A percentile compares a stretch with the other conserved stretches of the same genome.
phyloP scores from a whole-genome alignment of 2,888 invertebrate species.

The Melanostoma mellinum region DNA sequence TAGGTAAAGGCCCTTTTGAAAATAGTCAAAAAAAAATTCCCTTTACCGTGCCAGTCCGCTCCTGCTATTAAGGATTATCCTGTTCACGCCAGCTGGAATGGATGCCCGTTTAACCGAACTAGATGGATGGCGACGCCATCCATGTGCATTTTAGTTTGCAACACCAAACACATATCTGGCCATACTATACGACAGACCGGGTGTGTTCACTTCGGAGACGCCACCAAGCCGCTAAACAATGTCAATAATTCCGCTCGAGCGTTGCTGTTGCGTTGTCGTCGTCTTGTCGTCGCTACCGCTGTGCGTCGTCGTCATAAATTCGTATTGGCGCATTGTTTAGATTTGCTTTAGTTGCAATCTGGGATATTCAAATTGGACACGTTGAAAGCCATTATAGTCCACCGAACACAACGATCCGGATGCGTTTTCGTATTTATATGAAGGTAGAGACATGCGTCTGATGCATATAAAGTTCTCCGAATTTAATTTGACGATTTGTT shows the following conservation, averaged over 20 bases:
- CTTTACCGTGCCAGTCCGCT: not conserved
- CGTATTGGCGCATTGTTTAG: constrained; percentile 64
- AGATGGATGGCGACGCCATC: constrained; percentile 72
- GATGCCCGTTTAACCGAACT: constrained; percentile 45
- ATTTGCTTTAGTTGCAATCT: constrained; percentile 24
- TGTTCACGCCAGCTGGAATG: constrained; percentile 39
- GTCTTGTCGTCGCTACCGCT: constrained; percentile 33
- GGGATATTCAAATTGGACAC: constrained; percentile 54
- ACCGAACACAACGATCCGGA: constrained; percentile 32
- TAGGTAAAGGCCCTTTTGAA: no score
- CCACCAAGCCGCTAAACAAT: constrained; percentile 70
- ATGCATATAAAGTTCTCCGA: constrained; percentile 32
- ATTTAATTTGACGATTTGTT: constrained; percentile 68
- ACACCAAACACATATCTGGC: constrained; percentile 76
- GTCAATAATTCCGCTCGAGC: constrained; percentile 62
- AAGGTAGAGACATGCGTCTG: not conserved
- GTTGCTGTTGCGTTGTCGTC: constrained; percentile 37
- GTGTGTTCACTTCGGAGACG: constrained; percentile 50
- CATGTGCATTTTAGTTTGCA: constrained; percentile 69
- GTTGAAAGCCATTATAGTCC: constrained; percentile 67
- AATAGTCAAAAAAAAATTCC: no score
- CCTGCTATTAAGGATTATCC: constrained; percentile 52
- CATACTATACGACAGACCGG: constrained; percentile 56
- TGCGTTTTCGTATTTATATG: constrained; percentile 13
- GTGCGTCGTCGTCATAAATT: constrained; percentile 3